Conservation (phyloP, 1,140 invertebrate genomes). For the Belonocnema kinseyi region DNA sequence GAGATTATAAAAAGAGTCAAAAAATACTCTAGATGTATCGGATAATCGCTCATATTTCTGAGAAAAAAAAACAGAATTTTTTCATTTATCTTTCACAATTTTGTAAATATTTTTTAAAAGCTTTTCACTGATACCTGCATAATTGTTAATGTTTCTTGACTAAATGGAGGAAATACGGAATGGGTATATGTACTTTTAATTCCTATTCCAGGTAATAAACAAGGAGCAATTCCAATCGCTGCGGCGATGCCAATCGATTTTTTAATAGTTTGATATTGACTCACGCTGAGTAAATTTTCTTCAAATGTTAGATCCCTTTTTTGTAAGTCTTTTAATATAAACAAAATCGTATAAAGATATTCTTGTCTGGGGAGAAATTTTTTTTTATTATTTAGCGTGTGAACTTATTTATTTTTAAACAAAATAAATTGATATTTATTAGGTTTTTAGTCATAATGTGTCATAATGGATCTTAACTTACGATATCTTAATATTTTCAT, state of each 20-base stretch:
- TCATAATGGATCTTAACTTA: slow-evolving; percentile 30
- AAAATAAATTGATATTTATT: slow-evolving; percentile 9
- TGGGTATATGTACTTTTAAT: slow-evolving; percentile 71
- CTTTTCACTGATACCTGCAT: slow-evolving; percentile 51
- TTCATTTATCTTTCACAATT: slow-evolving; percentile 18
- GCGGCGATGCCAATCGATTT: slow-evolving; percentile 78
- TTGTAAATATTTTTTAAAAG: slow-evolving; percentile 29
- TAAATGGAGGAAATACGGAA: slow-evolving; percentile 51
- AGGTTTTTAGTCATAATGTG: slow-evolving; percentile 1
- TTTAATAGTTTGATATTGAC: slow-evolving; percentile 77
- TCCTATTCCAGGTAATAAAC: slow-evolving; percentile 81
- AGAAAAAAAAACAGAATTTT: slow-evolving; percentile 57
- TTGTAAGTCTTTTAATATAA: slow-evolving; percentile 53
- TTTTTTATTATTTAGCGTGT: slow-evolving; percentile 32
- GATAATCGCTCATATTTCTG: slow-evolving; percentile 70
- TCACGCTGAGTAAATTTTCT: slow-evolving; percentile 77
- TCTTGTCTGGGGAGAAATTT: slow-evolving; percentile 50
- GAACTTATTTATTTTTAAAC: slow-evolving; percentile 16
- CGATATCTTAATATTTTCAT: slow-evolving; percentile 40
- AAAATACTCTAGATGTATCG: slow-evolving; percentile 61
- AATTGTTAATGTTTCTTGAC: slow-evolving; percentile 55
- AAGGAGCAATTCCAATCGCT: slow-evolving; percentile 80
- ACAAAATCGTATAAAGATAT: slow-evolving; percentile 57
- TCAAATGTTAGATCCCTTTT: slow-evolving; percentile 46
- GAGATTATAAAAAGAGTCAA: slow-evolving; percentile 66